Evolutionary conservation across 2,797 vertebrate genomes (phyloP).

Genomic region (Cacajao melanocephalus): DNA sequence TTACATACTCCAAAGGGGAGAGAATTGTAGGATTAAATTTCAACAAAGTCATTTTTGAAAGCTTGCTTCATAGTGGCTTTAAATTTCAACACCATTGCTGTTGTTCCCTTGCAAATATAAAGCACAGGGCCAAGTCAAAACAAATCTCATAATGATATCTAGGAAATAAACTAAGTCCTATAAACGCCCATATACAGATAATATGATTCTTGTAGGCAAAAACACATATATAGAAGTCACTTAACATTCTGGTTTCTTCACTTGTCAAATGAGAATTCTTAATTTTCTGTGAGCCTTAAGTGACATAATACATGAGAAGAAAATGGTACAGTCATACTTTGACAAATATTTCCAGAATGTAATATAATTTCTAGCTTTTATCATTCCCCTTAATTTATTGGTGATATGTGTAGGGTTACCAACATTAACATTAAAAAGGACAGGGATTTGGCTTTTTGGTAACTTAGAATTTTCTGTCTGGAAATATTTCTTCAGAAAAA

Average conservation of each 20-base stretch:
- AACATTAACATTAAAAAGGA: neutral
- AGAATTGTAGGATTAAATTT: slow-evolving; percentile 84
- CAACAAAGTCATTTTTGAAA: slow-evolving; percentile 72
- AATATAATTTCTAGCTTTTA: slow-evolving; percentile 6
- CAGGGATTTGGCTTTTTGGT: neutral
- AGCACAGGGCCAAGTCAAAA: slow-evolving; percentile 32
- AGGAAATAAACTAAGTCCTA: slow-evolving; percentile 33
- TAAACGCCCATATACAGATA: neutral
- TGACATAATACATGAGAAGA: neutral
- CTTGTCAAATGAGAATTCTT: neutral
- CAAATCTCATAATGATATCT: neutral
- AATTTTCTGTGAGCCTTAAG: slow-evolving; percentile 16
- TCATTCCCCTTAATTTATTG: neutral
- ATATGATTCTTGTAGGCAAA: neutral
- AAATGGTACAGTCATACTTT: neutral
- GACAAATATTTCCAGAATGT: slow-evolving; percentile 36
- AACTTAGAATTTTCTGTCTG: neutral
- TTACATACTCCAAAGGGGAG: slow-evolving; percentile 83
- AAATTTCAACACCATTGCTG: slow-evolving; percentile 70
- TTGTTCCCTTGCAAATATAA: slow-evolving; percentile 67
- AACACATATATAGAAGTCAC: neutral
- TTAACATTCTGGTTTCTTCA: neutral
- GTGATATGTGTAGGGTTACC: neutral
- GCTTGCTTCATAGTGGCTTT: slow-evolving; percentile 70
- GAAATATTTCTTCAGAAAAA: slow-evolving; percentile 11